Evolutionary conservation across 1,140 invertebrate genomes (phyloP).

Genomic region (Drosophila busckii): DNA sequence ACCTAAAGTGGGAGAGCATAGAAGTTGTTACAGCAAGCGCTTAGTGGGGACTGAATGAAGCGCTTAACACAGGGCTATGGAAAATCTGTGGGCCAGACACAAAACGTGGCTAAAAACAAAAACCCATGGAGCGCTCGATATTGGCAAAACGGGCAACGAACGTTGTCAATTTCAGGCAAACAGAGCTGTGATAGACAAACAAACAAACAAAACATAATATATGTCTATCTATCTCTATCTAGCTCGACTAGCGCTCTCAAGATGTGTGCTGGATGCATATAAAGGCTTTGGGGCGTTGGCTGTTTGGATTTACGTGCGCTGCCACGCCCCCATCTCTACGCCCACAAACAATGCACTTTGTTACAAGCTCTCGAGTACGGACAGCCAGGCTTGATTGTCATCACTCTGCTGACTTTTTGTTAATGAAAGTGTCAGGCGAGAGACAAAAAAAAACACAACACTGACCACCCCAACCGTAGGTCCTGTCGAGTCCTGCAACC

Average conservation of each 20-base stretch:
- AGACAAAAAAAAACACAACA: constrained; percentile 40
- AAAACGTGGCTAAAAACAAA: too few relatives aligned
- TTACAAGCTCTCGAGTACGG: constrained; percentile 43
- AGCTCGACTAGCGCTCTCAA: constrained; percentile 46
- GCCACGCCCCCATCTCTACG: constrained; percentile 14
- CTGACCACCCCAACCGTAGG: not conserved
- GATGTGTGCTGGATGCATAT: constrained; percentile 57
- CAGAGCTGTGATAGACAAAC: constrained; percentile 40
- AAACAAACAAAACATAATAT: constrained; percentile 13
- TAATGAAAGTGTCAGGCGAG: constrained; percentile 76
- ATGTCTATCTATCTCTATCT: constrained; percentile 27
- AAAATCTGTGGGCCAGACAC: too few relatives aligned
- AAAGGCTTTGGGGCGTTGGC: constrained; percentile 67
- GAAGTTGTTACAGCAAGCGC: too few relatives aligned
- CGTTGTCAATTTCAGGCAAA: constrained; percentile 74
- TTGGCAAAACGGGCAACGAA: constrained; percentile 33
- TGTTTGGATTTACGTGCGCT: constrained; percentile 73
- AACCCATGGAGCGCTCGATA: too few relatives aligned
- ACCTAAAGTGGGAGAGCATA: too few relatives aligned
- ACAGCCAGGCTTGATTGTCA: constrained; percentile 52
- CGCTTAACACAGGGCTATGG: too few relatives aligned
- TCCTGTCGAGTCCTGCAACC: not conserved
- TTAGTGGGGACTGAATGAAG: constrained; percentile 11
- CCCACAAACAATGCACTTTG: constrained; percentile 49
- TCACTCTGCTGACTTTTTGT: constrained; percentile 68